phyloP scores from a whole-genome alignment of 2,113 vertebrate genomes.

The Macheiramphus alcinus region DNA sequence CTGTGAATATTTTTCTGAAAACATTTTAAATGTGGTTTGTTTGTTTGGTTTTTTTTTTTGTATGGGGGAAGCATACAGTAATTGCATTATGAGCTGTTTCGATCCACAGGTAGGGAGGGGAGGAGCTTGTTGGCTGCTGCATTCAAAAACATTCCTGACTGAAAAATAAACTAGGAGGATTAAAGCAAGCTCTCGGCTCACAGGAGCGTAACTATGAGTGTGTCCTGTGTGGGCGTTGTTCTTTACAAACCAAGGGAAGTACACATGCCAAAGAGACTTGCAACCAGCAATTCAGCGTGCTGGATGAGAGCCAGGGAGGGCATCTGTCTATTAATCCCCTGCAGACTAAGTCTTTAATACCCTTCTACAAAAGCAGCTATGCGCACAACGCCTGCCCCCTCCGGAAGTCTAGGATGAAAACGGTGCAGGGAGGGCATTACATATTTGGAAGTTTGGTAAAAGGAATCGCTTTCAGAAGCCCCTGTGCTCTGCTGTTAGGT shows the following conservation, averaged over 20 bases:
- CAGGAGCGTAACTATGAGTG: background rate
- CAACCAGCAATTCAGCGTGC: background rate
- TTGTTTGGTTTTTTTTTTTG: background rate
- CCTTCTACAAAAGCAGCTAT: background rate
- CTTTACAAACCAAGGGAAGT: background rate
- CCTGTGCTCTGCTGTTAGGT: background rate
- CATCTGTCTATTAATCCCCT: constrained; percentile 44
- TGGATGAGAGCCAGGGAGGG: background rate
- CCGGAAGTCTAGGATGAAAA: background rate
- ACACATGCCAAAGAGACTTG: background rate
- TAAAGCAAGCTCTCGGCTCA: background rate
- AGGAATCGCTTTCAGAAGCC: background rate
- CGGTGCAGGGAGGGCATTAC: background rate
- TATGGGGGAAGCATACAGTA: background rate
- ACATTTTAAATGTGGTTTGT: background rate
- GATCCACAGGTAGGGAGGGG: constrained; percentile 55
- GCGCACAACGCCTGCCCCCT: background rate
- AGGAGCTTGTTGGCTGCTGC: constrained; percentile 28
- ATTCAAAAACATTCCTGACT: constrained; percentile 17
- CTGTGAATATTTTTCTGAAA: background rate
- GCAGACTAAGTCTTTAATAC: background rate
- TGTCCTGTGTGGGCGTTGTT: constrained; percentile 37
- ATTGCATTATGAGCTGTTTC: background rate
- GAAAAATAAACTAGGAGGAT: background rate
- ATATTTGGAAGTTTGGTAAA: background rate